Percentiles rank a stretch among this genome's conserved stretches.
phyloP scores from a whole-genome alignment of 1,140 invertebrate genomes.

The Homarus americanus region DNA sequence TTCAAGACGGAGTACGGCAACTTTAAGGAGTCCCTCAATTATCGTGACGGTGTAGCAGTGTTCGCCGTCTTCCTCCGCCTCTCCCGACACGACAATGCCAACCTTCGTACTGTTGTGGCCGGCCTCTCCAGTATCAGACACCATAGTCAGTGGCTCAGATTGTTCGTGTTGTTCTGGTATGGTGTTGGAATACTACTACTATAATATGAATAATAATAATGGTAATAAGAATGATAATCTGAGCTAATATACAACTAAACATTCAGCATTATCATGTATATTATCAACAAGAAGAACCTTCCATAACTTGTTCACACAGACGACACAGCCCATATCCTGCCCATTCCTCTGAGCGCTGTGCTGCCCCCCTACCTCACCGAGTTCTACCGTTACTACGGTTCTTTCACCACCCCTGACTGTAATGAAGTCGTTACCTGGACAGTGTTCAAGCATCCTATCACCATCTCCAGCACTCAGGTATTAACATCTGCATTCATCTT shows the following conservation, averaged over 20 bases:
- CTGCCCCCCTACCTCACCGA: not conserved
- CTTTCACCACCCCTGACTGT: not conserved
- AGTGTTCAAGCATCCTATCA: not conserved
- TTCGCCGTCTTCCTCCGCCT: not conserved
- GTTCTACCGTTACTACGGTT: slow-evolving; percentile 8
- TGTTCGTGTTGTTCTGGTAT: no score
- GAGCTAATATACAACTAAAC: no score
- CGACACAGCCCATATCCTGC: not conserved
- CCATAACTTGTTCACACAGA: no score
- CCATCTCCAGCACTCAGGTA: not conserved
- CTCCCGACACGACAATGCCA: not conserved
- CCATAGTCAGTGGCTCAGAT: no score
- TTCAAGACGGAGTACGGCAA: not conserved
- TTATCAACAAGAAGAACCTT: no score
- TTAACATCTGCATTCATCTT: no score
- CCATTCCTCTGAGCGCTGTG: not conserved
- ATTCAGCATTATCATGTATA: no score
- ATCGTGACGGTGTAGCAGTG: not conserved
- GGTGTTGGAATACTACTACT: no score
- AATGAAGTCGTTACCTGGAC: not conserved
- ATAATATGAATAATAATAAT: no score
- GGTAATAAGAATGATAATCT: no score
- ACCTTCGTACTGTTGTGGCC: not conserved
- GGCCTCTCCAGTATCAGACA: not conserved
- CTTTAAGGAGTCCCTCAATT: not conserved